Evolutionary conservation across 2,888 invertebrate genomes (phyloP).

Genomic region (Lepidonotus clava): DNA sequence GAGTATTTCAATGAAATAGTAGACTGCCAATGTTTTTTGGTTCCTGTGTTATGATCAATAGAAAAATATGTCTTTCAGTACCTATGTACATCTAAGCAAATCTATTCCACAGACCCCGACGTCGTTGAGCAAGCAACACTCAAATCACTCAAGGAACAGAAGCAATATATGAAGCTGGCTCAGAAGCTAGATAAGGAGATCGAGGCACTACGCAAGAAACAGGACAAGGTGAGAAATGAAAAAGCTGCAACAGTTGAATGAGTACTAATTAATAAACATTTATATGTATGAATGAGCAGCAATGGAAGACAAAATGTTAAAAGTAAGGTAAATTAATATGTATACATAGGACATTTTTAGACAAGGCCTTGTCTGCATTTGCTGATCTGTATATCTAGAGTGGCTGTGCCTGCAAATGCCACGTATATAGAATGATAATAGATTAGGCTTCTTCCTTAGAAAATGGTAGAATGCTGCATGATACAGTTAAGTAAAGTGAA

Average conservation of each 20-base stretch:
- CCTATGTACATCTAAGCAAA: no score
- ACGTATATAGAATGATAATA: background rate
- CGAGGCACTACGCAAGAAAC: conserved; percentile 85
- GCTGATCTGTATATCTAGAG: background rate
- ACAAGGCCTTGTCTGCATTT: background rate
- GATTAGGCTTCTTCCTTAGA: background rate
- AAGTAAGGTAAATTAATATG: conserved; percentile 4
- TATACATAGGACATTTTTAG: background rate
- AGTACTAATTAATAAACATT: background rate
- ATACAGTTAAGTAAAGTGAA: no score
- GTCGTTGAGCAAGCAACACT: conserved; percentile 85
- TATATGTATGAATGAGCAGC: background rate
- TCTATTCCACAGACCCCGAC: conserved; percentile 69
- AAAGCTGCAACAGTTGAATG: background rate
- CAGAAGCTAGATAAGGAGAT: conserved; percentile 93
- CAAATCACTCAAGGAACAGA: conserved; percentile 89
- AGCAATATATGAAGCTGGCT: conserved; percentile 88
- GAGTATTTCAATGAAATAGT: background rate
- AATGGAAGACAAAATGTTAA: conserved; percentile 1
- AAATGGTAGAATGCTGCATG: background rate
- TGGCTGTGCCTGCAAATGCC: conserved; percentile 12
- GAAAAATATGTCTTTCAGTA: no score
- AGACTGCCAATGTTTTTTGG: no score
- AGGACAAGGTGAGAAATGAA: conserved; percentile 79
- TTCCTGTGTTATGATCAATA: no score